Percentiles rank a stretch among this genome's conserved stretches.
Evolutionary conservation across 2,113 vertebrate species (phyloP).

Genomic region (Entelurus aequoreus): DNA sequence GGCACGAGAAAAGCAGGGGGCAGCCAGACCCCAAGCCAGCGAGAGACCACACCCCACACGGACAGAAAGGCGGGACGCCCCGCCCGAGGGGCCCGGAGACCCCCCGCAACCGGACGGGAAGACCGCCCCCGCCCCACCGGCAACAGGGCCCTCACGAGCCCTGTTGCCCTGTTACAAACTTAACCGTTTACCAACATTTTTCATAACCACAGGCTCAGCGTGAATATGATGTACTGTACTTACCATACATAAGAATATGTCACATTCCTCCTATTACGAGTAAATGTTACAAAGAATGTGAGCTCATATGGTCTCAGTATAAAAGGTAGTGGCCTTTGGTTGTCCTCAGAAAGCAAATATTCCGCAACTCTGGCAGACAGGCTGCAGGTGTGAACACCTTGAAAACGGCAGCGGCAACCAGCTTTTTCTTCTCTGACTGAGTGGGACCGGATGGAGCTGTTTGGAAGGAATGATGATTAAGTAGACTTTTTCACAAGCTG

Average conservation of each 20-base stretch:
- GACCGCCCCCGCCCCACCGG: no score
- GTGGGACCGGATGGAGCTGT: slow-evolving; percentile 12
- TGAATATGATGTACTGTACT: not conserved
- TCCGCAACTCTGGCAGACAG: slow-evolving; percentile 43
- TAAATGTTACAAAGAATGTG: slow-evolving; percentile 5
- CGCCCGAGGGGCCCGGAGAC: no score
- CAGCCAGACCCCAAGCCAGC: no score
- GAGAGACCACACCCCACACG: no score
- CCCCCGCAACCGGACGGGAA: no score
- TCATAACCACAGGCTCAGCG: not conserved
- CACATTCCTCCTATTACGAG: not conserved
- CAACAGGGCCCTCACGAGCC: no score
- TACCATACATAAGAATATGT: not conserved
- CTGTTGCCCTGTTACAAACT: not conserved
- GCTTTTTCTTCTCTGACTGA: slow-evolving; percentile 29
- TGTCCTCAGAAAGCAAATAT: slow-evolving; percentile 47
- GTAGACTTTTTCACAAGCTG: not conserved
- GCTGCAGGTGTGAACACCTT: no score
- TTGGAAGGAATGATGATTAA: not conserved
- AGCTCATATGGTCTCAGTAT: not conserved
- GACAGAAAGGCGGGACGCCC: no score
- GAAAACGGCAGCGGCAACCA: slow-evolving; percentile 27
- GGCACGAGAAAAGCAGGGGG: no score
- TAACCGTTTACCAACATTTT: not conserved
- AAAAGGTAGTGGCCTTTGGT: slow-evolving; percentile 20